phyloP scores from a whole-genome alignment of 1,140 invertebrate species.

The Calliopsis andreniformis region DNA sequence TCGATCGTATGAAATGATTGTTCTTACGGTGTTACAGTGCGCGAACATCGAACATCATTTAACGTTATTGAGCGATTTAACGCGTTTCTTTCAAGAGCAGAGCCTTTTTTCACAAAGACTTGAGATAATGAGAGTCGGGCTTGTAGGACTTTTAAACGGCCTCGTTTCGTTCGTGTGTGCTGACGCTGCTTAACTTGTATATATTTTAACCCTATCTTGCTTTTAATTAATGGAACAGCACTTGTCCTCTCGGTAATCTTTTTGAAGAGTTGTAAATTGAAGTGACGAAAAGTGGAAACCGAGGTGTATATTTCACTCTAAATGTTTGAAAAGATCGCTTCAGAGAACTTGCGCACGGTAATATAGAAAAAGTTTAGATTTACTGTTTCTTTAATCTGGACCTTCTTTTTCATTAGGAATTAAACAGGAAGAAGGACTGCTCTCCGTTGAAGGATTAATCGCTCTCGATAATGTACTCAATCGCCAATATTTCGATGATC shows the following conservation, averaged over 20 bases:
- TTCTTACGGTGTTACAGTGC: background rate
- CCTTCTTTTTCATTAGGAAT: no score
- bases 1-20: background rate
- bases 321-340: no score
- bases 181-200: background rate
- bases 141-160: conserved; percentile 4
- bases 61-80: conserved; percentile 11
- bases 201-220: background rate
- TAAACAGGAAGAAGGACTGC: no score
- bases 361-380: no score
- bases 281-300: background rate
- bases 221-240: conserved; percentile 23
- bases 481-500: conserved; percentile 17
- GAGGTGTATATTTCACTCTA: no score
- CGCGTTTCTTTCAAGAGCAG: background rate
- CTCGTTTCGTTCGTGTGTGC: background rate
- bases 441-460: conserved; percentile 10
- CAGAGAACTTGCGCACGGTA: no score
- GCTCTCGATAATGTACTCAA: background rate
- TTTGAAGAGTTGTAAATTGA: background rate
- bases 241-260: background rate
- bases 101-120: background rate
- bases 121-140: background rate
- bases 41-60: background rate
- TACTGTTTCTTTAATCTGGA: no score